phyloP scores from a whole-genome alignment of 2,888 invertebrate genomes.

The Thecophora atra region DNA sequence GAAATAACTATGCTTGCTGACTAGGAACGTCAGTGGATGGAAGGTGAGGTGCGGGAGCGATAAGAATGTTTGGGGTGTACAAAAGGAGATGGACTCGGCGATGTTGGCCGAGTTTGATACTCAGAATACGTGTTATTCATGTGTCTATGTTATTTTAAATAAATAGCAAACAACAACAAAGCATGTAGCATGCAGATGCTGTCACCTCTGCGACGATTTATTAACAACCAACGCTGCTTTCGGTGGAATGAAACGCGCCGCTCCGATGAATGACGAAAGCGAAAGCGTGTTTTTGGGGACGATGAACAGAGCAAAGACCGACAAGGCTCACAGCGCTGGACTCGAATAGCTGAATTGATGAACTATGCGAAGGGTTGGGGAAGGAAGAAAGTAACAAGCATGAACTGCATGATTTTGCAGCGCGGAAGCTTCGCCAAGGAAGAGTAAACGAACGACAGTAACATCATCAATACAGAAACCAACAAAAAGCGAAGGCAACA shows the following conservation, averaged over 20 bases:
- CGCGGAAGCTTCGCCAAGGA: too few relatives aligned
- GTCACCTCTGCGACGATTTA: neutral
- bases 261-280: too few relatives aligned
- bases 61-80: neutral
- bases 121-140: neutral
- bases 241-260: too few relatives aligned
- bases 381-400: constrained; percentile 1
- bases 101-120: neutral
- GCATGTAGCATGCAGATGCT: constrained; percentile 28
- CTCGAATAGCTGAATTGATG: constrained; percentile 9
- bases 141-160: constrained; percentile 7
- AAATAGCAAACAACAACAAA: constrained; percentile 7
- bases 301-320: neutral
- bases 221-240: neutral
- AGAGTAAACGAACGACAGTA: too few relatives aligned
- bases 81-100: neutral
- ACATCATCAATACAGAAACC: neutral
- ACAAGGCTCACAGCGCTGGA: neutral
- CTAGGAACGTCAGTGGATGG: neutral
- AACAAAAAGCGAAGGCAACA: neutral
- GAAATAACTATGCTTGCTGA: neutral
- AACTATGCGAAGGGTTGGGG: neutral
- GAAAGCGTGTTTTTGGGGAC: neutral
- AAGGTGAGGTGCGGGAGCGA: neutral
- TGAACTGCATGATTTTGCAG: too few relatives aligned